phyloP scores from a whole-genome alignment of 2,888 invertebrate genomes.

The Aromia moschata region DNA sequence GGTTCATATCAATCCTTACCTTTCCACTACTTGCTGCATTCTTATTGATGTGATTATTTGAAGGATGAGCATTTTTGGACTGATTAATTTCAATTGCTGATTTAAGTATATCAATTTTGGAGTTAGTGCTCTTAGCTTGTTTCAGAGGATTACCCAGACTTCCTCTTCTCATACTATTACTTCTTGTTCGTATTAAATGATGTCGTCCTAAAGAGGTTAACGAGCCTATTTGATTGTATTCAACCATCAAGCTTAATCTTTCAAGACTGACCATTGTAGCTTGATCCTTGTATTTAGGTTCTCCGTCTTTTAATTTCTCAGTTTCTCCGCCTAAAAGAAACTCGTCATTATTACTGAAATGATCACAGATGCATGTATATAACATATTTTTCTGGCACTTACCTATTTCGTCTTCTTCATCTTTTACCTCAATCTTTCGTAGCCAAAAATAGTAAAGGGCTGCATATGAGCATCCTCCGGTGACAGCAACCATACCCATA shows the following conservation, averaged over 20 bases:
- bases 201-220: slow-evolving; percentile 73
- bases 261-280: slow-evolving; percentile 77
- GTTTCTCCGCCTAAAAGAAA: slow-evolving; percentile 64
- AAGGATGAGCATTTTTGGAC: slow-evolving; percentile 47
- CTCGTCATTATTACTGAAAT: not conserved
- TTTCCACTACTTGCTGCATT: slow-evolving; percentile 39
- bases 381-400: not conserved
- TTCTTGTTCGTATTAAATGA: slow-evolving; percentile 53
- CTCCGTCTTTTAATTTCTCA: slow-evolving; percentile 69
- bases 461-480: slow-evolving; percentile 76
- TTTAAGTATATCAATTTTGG: slow-evolving; percentile 74
- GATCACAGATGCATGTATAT: not conserved
- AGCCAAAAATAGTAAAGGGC: slow-evolving; percentile 78
- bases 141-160: slow-evolving; percentile 68
- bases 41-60: slow-evolving; percentile 40
- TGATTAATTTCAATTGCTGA: slow-evolving; percentile 77
- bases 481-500: slow-evolving; percentile 79
- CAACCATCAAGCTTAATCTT: slow-evolving; percentile 76
- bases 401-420: slow-evolving; percentile 38
- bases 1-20: slow-evolving; percentile 35
- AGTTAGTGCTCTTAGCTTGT: slow-evolving; percentile 64
- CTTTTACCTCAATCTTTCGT: slow-evolving; percentile 65
- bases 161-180: slow-evolving; percentile 65
- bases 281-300: slow-evolving; percentile 74
- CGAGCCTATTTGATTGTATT: slow-evolving; percentile 80